These are phyloP conservation scores for Drosophila phalerata DNA, from an alignment of 2,888 invertebrate genomes.

Conservation along the genomic window DNA sequence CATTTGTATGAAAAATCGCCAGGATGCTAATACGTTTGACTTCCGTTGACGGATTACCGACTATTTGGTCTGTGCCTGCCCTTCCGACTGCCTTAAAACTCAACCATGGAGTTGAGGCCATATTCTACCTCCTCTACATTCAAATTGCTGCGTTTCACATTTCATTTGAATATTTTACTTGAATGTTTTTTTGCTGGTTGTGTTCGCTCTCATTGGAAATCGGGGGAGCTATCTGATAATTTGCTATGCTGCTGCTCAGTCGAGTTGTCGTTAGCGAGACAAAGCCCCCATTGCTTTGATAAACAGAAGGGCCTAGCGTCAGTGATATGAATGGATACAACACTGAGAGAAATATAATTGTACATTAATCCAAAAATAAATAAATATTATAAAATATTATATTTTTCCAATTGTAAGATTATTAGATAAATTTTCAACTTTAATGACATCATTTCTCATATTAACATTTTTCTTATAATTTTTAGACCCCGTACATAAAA, in stretches of 20 bases:
- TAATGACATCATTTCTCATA: no score
- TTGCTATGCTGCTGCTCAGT: conserved; percentile 61
- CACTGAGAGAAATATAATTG: conserved; percentile 44
- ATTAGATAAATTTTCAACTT: no score
- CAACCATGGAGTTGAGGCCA: conserved; percentile 9
- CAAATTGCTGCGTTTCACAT: conserved; percentile 80
- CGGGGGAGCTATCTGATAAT: conserved; percentile 76
- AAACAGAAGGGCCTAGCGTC: conserved; percentile 58
- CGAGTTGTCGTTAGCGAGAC: conserved; percentile 59
- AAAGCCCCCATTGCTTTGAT: conserved; percentile 65
- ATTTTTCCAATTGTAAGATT: no score
- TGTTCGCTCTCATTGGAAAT: conserved; percentile 28
- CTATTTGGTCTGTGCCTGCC: conserved; percentile 65
- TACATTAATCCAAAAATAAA: no score
- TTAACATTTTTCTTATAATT: no score
- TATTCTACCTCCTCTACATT: background rate
- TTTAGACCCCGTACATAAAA: no score
- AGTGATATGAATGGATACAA: conserved; percentile 8
- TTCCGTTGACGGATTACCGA: conserved; percentile 85
- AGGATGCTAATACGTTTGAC: conserved; percentile 85
- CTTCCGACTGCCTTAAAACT: conserved; percentile 23
- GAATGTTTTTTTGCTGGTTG: conserved; percentile 45
- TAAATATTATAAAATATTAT: no score
- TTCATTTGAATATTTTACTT: conserved; percentile 80
- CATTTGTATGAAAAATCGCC: conserved; percentile 84